Evolutionary conservation across 2,888 invertebrate species (phyloP).

Genomic region (Hirtodrosophila cameraria): DNA sequence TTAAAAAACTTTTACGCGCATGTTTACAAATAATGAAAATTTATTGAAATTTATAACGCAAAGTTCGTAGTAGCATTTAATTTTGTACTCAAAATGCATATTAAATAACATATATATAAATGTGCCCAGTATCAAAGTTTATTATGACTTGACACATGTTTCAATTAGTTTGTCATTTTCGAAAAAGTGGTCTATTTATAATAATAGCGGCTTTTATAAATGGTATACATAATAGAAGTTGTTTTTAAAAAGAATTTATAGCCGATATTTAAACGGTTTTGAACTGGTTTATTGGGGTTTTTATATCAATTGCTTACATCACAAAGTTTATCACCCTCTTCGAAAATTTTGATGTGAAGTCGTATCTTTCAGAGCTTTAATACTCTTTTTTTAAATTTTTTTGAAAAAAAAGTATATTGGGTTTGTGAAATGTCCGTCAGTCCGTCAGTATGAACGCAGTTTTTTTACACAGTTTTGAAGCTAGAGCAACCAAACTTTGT

Average conservation of each 20-base stretch:
- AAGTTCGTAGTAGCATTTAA: constrained; percentile 31
- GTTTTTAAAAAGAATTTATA: neutral
- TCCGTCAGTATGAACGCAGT: no score
- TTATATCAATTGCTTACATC: no score
- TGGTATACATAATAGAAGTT: neutral
- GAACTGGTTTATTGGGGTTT: no score
- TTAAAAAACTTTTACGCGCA: constrained; percentile 67
- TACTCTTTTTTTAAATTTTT: no score
- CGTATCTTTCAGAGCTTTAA: no score
- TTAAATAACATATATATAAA: constrained; percentile 20
- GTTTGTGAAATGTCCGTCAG: no score
- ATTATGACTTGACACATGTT: constrained; percentile 37
- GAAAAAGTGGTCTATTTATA: constrained; percentile 1
- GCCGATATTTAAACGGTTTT: neutral
- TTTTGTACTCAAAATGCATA: constrained; percentile 22
- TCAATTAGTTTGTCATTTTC: constrained; percentile 28
- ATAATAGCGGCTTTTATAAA: neutral
- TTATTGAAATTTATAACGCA: constrained; percentile 55
- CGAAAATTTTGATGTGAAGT: no score
- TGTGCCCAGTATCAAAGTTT: constrained; percentile 13
- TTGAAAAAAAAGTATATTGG: no score
- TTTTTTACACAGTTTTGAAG: no score
- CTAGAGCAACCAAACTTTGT: no score
- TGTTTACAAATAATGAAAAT: constrained; percentile 65
- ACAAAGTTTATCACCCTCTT: neutral